Conservation (phyloP, 2,888 invertebrate species). For the Patella caerulea region DNA sequence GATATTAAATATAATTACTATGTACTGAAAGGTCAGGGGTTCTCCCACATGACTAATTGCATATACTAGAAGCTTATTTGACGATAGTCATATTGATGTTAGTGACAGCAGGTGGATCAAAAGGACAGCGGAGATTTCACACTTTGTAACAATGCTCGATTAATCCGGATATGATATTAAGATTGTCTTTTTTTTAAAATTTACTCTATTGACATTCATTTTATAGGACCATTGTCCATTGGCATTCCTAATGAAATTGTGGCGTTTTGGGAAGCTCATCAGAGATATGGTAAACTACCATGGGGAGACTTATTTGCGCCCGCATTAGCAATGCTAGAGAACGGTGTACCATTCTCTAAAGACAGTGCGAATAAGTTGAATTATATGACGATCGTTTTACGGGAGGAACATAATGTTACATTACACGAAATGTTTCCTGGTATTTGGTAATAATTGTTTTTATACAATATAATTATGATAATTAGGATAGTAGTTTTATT, state of each 20-base stretch:
- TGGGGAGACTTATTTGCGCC: slow-evolving; percentile 87
- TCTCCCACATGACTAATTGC: too few species aligned
- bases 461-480: too few species aligned
- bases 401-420: neutral
- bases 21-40: too few species aligned
- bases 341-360: slow-evolving; percentile 75
- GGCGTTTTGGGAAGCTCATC: slow-evolving; percentile 86
- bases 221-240: slow-evolving; percentile 75
- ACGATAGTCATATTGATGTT: too few species aligned
- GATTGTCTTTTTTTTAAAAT: too few species aligned
- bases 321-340: slow-evolving; percentile 82
- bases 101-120: too few species aligned
- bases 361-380: slow-evolving; percentile 44
- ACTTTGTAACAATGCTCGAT: too few species aligned
- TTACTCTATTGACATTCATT: neutral
- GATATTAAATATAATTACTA: too few species aligned
- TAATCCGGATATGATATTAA: too few species aligned
- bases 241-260: slow-evolving; percentile 92
- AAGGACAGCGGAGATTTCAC: too few species aligned
- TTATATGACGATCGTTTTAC: neutral
- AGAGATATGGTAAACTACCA: slow-evolving; percentile 80
- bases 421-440: slow-evolving; percentile 6
- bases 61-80: too few species aligned
- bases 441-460: slow-evolving; percentile 26
- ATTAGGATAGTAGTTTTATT: too few species aligned